These are phyloP conservation scores for Microcebus griseorufus DNA, from an alignment of 2,113 vertebrate species.

Conservation along the genomic window DNA sequence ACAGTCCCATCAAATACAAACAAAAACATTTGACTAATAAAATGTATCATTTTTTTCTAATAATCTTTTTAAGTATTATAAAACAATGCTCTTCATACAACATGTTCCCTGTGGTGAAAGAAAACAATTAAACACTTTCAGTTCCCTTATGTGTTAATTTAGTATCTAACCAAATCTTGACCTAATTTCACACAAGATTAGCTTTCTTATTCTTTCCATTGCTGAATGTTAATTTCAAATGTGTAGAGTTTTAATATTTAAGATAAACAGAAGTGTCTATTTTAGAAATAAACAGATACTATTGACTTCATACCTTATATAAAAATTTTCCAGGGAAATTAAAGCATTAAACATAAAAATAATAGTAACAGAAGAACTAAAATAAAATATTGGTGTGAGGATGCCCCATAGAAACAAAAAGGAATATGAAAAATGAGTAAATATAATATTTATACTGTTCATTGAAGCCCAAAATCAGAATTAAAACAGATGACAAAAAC, in stretches of 20 bases:
- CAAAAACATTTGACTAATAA: background rate
- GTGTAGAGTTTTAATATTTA: constrained; percentile 72
- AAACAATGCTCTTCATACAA: constrained; percentile 35
- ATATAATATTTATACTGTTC: background rate
- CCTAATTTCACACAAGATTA: constrained; percentile 81
- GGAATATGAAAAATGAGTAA: background rate
- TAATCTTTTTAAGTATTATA: constrained; percentile 40
- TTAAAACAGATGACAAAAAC: background rate
- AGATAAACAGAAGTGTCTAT: constrained; percentile 59
- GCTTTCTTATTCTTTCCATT: constrained; percentile 68
- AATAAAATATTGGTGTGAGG: background rate
- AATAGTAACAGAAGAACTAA: background rate
- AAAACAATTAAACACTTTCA: constrained; percentile 71
- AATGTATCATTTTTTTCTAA: background rate
- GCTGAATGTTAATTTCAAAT: constrained; percentile 68
- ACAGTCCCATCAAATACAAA: background rate
- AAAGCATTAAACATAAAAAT: background rate
- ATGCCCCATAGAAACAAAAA: background rate
- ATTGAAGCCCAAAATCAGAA: constrained; percentile 18
- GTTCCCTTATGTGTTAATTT: constrained; percentile 69
- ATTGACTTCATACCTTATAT: background rate
- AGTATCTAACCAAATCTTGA: constrained; percentile 73
- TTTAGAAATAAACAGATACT: constrained; percentile 59
- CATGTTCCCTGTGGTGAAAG: background rate
- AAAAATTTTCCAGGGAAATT: background rate